Conservation (phyloP, 1,140 invertebrate genomes). For the Pseudomyrmex concolor region DNA sequence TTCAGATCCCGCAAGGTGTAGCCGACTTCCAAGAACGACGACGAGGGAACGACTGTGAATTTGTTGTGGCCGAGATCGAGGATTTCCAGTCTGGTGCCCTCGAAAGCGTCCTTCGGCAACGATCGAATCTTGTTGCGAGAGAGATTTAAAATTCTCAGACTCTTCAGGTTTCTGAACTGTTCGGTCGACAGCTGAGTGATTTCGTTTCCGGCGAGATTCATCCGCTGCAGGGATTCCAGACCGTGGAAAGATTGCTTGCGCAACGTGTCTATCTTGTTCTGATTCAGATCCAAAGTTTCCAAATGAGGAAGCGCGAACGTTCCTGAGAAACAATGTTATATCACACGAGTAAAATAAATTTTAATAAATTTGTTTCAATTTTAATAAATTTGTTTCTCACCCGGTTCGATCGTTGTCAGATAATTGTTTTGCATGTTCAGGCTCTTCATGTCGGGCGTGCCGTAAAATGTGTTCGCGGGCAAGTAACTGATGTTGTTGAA, state of each 20-base stretch:
- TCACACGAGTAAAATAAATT: too few species aligned
- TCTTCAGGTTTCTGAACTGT: constrained; percentile 92
- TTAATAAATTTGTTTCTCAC: constrained; percentile 61
- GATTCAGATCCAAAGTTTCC: constrained; percentile 90
- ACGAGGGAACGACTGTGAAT: constrained; percentile 90
- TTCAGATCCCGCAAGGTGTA: constrained; percentile 91
- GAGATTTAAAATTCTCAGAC: constrained; percentile 91
- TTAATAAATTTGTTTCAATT: too few species aligned
- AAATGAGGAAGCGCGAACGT: constrained; percentile 86
- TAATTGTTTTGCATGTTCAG: constrained; percentile 89
- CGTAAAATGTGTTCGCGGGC: constrained; percentile 88
- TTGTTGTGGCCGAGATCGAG: constrained; percentile 93
- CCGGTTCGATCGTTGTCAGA: constrained; percentile 83
- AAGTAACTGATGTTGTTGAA: constrained; percentile 90
- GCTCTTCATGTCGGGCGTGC: constrained; percentile 87
- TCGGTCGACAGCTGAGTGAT: constrained; percentile 91
- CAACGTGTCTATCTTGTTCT: constrained; percentile 90
- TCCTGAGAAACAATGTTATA: constrained; percentile 65
- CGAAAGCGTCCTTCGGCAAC: constrained; percentile 92
- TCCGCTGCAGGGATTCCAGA: constrained; percentile 89
- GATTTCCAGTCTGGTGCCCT: constrained; percentile 91
- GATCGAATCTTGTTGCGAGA: constrained; percentile 91
- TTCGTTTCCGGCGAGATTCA: constrained; percentile 92
- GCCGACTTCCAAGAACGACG: constrained; percentile 90
- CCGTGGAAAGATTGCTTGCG: constrained; percentile 91